Conservation (phyloP, 92 coral and sea anemone species). For the Pocillopora meandrina region DNA sequence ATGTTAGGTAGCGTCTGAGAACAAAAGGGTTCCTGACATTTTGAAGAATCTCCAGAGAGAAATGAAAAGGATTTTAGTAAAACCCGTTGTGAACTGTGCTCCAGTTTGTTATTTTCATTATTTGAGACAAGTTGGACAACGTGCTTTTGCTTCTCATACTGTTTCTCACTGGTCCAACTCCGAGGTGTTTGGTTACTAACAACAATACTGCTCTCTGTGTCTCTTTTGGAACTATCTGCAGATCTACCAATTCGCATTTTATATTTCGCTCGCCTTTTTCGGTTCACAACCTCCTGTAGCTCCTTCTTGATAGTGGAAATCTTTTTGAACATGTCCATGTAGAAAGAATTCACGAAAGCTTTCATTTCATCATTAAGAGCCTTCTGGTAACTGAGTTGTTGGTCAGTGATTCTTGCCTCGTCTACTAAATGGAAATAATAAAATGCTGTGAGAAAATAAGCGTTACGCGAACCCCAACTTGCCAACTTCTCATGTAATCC, state of each 20-base stretch:
- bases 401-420: background rate
- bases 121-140: background rate
- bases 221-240: background rate
- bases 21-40: no score
- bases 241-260: background rate
- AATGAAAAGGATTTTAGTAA: background rate
- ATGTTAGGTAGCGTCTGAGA: no score
- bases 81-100: background rate
- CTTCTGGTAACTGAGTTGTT: background rate
- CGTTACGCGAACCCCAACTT: no score
- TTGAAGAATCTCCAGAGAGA: no score
- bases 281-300: background rate
- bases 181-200: background rate
- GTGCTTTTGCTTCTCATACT: background rate
- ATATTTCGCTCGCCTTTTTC: background rate
- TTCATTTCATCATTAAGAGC: slow-evolving; percentile 4
- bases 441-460: background rate
- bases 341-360: slow-evolving; percentile 18
- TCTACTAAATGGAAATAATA: slow-evolving; percentile 1
- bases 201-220: background rate
- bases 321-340: background rate
- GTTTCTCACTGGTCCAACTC: slow-evolving; percentile 12
- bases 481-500: no score
- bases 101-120: background rate
- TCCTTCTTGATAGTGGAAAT: background rate